Evolutionary conservation across 2,888 invertebrate genomes (phyloP).

Genomic region (Macrophya alboannulata): DNA sequence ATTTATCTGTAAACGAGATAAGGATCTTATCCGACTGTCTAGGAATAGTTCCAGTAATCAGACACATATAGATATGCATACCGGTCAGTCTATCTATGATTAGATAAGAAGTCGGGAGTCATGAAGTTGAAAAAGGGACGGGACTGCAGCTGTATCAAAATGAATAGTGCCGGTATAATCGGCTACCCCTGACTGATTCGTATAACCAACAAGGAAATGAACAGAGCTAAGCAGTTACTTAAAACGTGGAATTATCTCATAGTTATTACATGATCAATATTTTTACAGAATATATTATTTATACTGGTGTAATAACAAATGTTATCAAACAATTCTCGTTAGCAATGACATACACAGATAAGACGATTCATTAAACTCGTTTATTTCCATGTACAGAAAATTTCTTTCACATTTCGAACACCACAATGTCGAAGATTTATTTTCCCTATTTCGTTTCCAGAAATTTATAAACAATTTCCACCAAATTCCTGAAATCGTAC

Average conservation of each 20-base stretch:
- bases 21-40: conserved; percentile 8
- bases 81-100: not conserved
- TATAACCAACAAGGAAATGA: not conserved
- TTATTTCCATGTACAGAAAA: not conserved
- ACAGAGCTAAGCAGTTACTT: not conserved
- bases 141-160: not conserved
- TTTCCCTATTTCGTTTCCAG: not conserved
- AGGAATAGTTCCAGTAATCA: not conserved
- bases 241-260: not conserved
- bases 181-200: not conserved
- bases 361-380: not conserved
- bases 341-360: not conserved
- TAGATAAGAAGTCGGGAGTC: conserved; percentile 32
- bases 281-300: not conserved
- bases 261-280: not conserved
- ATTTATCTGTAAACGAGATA: conserved; percentile 1
- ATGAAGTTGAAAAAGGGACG: not conserved
- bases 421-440: not conserved
- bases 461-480: not conserved
- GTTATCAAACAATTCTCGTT: too few species aligned
- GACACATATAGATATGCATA: not conserved
- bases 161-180: not conserved
- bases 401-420: not conserved
- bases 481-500: not conserved
- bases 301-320: not conserved